Conservation (phyloP, 1,140 invertebrate genomes). For the Bombus fervidus region DNA sequence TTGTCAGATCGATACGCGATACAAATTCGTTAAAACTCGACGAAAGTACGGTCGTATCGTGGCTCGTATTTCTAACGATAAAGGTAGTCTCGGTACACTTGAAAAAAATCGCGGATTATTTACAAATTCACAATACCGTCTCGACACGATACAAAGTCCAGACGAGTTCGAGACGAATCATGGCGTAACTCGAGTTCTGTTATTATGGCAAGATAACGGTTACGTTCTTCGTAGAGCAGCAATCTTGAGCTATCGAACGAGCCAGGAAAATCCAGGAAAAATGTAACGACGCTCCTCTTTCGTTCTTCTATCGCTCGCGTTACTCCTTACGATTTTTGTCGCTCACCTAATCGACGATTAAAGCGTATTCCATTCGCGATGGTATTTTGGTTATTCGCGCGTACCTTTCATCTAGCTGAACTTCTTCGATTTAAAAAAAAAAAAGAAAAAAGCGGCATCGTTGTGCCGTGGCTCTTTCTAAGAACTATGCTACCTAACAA, state of each 20-base stretch:
- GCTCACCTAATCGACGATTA: background rate
- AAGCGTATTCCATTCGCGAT: conserved; percentile 19
- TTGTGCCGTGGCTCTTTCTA: background rate
- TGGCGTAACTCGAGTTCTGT: background rate
- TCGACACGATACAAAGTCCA: background rate
- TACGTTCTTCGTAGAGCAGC: background rate
- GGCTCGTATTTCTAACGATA: background rate
- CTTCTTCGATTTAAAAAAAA: background rate
- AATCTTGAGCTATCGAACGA: background rate
- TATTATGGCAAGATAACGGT: conserved; percentile 43
- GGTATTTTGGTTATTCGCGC: background rate
- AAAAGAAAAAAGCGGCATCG: background rate
- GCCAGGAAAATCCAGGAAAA: background rate
- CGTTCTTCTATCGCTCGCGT: background rate
- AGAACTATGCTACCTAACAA: background rate
- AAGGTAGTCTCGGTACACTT: background rate
- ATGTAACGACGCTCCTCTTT: background rate
- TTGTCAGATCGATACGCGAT: background rate
- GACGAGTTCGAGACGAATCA: background rate
- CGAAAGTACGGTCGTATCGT: background rate
- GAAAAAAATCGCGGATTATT: conserved; percentile 14
- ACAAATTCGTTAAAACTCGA: background rate
- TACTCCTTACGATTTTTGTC: background rate
- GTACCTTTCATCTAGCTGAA: background rate
- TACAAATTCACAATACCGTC: conserved; percentile 43